Conservation (phyloP, 1,140 invertebrate genomes). For the Drosophila santomea region DNA sequence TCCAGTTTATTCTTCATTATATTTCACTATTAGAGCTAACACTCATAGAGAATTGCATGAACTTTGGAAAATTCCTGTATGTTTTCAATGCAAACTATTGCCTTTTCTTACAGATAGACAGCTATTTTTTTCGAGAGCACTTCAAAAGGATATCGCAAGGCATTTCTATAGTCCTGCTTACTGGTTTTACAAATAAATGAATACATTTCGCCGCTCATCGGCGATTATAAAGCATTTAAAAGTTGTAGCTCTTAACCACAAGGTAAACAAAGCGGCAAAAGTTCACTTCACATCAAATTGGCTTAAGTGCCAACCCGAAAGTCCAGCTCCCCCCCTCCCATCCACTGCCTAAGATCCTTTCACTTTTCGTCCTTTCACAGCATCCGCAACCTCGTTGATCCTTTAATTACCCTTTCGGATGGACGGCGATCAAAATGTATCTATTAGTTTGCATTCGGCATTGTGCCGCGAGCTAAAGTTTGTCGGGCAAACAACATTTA, state of each 20-base stretch:
- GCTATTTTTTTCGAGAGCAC: background rate
- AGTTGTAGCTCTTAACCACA: conserved; percentile 32
- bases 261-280: conserved; percentile 44
- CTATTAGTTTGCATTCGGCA: conserved; percentile 75
- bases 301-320: conserved; percentile 54
- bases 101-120: background rate
- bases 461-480: conserved; percentile 60
- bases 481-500: conserved; percentile 77
- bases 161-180: background rate
- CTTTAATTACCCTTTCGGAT: conserved; percentile 51
- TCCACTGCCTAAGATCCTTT: conserved; percentile 2
- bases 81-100: background rate
- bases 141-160: no score
- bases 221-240: background rate
- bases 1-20: background rate
- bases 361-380: conserved; percentile 3
- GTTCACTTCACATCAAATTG: conserved; percentile 49
- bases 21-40: no score
- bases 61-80: no score
- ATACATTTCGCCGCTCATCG: background rate
- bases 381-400: conserved; percentile 47
- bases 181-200: background rate
- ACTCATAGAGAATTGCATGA: no score
- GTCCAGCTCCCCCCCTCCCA: background rate
- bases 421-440: conserved; percentile 65